phyloP scores from a whole-genome alignment of 2,888 invertebrate genomes.

The Scaeva pyrastri region DNA sequence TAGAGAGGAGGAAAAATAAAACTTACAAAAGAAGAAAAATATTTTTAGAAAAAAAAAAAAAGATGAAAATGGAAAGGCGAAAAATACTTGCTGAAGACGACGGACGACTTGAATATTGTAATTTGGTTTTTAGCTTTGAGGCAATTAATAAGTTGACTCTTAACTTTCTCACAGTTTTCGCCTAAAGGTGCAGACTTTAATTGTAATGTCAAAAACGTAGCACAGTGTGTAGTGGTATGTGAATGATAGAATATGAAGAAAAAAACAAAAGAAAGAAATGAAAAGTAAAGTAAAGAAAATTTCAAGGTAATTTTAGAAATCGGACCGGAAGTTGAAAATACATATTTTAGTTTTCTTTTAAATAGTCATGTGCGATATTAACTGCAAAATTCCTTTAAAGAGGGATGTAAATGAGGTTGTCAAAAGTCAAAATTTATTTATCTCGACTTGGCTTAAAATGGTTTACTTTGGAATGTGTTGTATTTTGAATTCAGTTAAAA shows the following conservation, averaged over 20 bases:
- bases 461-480: too few relatives aligned
- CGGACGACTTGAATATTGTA: conserved; percentile 61
- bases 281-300: too few relatives aligned
- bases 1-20: not conserved
- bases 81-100: conserved; percentile 38
- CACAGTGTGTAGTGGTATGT: not conserved
- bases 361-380: too few relatives aligned
- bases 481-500: too few relatives aligned
- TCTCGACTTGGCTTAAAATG: too few relatives aligned
- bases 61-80: conserved; percentile 7
- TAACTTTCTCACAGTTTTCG: conserved; percentile 55
- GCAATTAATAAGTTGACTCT: conserved; percentile 73
- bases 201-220: conserved; percentile 55
- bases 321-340: not conserved
- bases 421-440: too few relatives aligned
- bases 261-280: not conserved
- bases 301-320: not conserved
- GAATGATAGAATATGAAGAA: not conserved
- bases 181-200: conserved; percentile 67
- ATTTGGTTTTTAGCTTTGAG: conserved; percentile 66
- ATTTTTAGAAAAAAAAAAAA: conserved; percentile 3
- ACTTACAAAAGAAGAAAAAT: not conserved
- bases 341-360: too few relatives aligned
- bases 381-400: too few relatives aligned
- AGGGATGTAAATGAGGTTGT: too few relatives aligned